phyloP scores from a whole-genome alignment of 2,797 vertebrate species.

The Hozukius guyotensis region DNA sequence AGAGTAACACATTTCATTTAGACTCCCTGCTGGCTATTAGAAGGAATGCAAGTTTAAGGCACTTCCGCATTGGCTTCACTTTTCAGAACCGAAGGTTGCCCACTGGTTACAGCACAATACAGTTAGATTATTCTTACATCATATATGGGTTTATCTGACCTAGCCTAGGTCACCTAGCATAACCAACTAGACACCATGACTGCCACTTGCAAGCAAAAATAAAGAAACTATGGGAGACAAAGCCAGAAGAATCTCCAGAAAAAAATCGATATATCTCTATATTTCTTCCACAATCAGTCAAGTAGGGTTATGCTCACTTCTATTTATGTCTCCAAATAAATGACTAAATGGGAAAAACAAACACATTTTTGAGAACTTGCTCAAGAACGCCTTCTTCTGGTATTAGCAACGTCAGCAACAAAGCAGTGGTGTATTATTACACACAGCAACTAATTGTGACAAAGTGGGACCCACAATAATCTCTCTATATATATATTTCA shows the following conservation, averaged over 20 bases:
- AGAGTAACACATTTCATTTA: neutral
- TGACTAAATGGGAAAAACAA: neutral
- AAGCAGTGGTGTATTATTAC: neutral
- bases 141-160: neutral
- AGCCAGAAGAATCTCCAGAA: neutral
- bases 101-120: neutral
- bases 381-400: neutral
- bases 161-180: neutral
- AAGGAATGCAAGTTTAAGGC: no score
- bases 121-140: neutral
- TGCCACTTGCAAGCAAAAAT: neutral
- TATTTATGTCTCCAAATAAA: neutral
- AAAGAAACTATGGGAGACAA: neutral
- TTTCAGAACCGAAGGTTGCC: no score
- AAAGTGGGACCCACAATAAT: neutral
- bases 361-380: neutral
- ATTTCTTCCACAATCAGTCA: neutral
- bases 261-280: neutral
- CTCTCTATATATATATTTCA: neutral
- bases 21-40: no score
- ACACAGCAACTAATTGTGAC: neutral
- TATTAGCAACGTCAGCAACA: neutral
- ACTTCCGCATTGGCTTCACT: no score
- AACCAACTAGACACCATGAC: neutral
- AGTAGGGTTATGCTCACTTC: neutral